A percentile compares a stretch with the other conserved stretches of the same genome.
phyloP scores from a whole-genome alignment of 2,797 vertebrate genomes.

The Fringilla coelebs region DNA sequence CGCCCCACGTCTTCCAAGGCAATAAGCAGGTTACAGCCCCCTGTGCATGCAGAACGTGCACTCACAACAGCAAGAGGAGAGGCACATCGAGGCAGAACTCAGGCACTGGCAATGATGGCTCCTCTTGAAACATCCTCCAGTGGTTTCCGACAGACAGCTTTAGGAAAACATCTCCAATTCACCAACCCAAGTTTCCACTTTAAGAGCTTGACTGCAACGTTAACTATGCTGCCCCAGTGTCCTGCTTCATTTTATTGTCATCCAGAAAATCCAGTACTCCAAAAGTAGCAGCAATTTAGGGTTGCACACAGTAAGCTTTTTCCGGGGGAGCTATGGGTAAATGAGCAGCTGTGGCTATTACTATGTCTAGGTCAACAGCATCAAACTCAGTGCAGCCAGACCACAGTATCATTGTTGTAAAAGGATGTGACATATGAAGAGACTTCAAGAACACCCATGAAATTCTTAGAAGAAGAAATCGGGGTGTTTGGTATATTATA shows the following conservation, averaged over 20 bases:
- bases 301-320: not conserved
- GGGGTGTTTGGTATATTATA: not conserved
- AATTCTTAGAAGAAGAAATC: not conserved
- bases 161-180: not conserved
- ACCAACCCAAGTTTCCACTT: not conserved
- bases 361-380: not conserved
- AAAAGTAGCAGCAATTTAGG: conserved; percentile 34
- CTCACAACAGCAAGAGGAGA: not conserved
- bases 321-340: accelerated
- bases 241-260: conserved; percentile 14
- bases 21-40: accelerated
- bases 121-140: not conserved
- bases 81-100: not conserved
- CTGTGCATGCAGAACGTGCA: not conserved
- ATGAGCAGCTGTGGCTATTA: not conserved
- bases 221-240: not conserved
- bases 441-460: not conserved
- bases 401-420: not conserved
- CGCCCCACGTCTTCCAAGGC: not conserved
- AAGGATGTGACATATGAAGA: not conserved
- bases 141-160: not conserved
- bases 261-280: not conserved
- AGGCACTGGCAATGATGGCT: not conserved
- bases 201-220: not conserved
- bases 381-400: not conserved